Base-by-base conservation (phyloP, 2,113 vertebrate species). In the Catharus bicknelli region DNA sequence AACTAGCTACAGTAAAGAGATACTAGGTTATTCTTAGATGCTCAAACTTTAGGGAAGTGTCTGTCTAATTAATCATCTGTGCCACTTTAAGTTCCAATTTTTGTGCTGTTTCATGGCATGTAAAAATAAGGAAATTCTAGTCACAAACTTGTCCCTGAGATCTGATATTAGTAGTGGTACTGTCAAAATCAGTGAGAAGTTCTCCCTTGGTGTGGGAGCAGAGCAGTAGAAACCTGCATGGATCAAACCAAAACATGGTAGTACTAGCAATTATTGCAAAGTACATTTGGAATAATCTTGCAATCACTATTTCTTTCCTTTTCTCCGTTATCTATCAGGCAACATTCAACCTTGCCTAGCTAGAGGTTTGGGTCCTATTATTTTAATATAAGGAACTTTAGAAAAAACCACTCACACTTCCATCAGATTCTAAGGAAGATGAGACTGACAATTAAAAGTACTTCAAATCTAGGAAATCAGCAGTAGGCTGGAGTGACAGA, bases 91-190 rank as follows among this genome's bases (percentile, higher is more conserved):
- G 4, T 78, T 94, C 26, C 5, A 27, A 3, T 32, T 78, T 86
- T 54, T 58, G 19, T 1, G 11, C 8, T 32, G 1, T 9, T 55
- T 78, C 81, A 90, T 61, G 4, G 27, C 7, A 12, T 62, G 22
- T 30, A 7, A 12, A 82, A 84, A 27, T 0, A 1, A 70, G 12
- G 18, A 67, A 83, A 50, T 0, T 2, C 3, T 51, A 59, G 21
- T 43, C 29, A 34, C 14, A 59, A 62, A 58, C 9, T 18, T 29
- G 20, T 78, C 67, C 12, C 4, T 34, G 9, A 17, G 16, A 50
- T 23, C 0, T 55, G 18, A 32, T 63, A 47, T 10, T 48, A 81
- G 23, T 26, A 2, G 2, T 17, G 2, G 2, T 54, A 16, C 7
- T 47, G 9, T 14, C n/a, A 12, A 85, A 91, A 76, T 63, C 34